Base-by-base conservation (phyloP, 2,888 invertebrate genomes). In the Caenorhabditis sulstoni region DNA sequence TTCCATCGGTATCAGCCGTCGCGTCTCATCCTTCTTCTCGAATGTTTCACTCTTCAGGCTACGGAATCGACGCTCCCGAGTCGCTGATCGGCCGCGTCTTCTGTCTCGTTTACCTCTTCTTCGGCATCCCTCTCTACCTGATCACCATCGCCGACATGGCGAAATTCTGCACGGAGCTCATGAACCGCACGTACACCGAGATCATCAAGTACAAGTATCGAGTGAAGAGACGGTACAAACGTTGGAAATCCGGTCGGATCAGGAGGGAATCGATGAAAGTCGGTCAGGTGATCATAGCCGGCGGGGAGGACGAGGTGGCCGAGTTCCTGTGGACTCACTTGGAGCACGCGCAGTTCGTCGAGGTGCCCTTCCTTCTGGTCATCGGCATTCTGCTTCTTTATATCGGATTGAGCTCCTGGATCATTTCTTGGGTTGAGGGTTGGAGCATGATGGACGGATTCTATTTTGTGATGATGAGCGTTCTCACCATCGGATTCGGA, bases 381-480 rank as follows among this genome's bases (percentile, higher is more conserved):
- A 81, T 84, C 39, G 83, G 78, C 22, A 73, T 83, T 4, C 52
- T 83, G 1, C 61, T 83, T 4, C 59, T 74, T n/a, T 83, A 81
- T 39, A 86, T 88, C 18, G 80, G 76, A 14, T 52, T 85, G 12
- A 79, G 85, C 23, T 82, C 89, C 0, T 83, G 83, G 68, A 65
- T 87, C 18, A 86, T 89, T n/a, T 80, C 88, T 11, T 62, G 74
- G 64, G 55, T 84, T 1, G 82, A 84, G 59, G 67, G 70, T 14
- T 85, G 85, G 85, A 74, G 58, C 18, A 45, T 85, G 55, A 94
- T 95, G 86, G 95, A 95, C 79, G 94, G 97, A 0, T 96, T 97
- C 91, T 98, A 98, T 91, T 98, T 97, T 91, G 95, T 97, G 1
- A 97, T 97, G 91, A 95, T 97, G 88, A 96, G 96, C 0, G 95